Evolutionary conservation across 2,113 vertebrate species (phyloP).

Genomic region (Melospiza georgiana): DNA sequence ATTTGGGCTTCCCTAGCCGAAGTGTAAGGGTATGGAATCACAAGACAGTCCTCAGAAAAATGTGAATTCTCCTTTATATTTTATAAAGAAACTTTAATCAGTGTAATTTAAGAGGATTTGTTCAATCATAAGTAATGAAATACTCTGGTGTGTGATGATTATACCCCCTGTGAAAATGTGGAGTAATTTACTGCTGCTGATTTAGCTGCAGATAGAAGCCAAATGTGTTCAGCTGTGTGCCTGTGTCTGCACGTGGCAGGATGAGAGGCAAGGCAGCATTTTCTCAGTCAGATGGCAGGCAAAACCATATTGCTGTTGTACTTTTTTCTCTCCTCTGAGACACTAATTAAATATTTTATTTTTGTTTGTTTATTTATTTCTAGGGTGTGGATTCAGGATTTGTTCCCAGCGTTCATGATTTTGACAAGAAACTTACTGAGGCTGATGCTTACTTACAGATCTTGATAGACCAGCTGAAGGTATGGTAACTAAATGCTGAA

Average conservation of each 20-base stretch:
- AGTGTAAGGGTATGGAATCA: neutral
- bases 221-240: constrained; percentile 14
- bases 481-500: constrained; percentile 51
- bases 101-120: neutral
- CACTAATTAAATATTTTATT: neutral
- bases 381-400: constrained; percentile 95
- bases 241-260: neutral
- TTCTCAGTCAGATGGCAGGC: neutral
- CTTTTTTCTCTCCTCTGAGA: neutral
- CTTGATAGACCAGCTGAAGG: constrained; percentile 97
- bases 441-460: constrained; percentile 99
- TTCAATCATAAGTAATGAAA: constrained; percentile 23
- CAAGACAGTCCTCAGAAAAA: neutral
- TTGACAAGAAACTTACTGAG: constrained; percentile 97
- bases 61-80: neutral
- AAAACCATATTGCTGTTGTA: neutral
- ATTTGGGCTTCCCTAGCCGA: neutral
- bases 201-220: neutral
- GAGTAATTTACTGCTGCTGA: neutral
- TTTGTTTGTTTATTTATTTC: neutral
- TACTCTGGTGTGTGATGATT: neutral
- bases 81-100: constrained; percentile 17
- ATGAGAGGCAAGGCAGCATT: neutral
- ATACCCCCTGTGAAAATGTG: neutral
- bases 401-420: constrained; percentile 97